Base-by-base conservation (phyloP, 2,113 vertebrate species). In the Pterocles gutturalis region DNA sequence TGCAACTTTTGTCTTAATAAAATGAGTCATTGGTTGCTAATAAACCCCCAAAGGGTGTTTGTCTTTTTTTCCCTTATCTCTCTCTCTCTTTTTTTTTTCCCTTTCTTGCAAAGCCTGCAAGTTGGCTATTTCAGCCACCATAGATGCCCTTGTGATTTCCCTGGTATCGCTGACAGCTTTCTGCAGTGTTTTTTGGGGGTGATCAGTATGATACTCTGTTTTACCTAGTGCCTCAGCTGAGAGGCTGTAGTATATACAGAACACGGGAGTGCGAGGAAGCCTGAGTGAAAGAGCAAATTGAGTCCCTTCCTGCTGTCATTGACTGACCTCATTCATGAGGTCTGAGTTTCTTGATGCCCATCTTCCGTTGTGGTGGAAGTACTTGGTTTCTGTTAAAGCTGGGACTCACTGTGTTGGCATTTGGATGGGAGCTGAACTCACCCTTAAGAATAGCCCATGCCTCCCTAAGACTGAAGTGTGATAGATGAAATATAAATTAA, bases 251-350 rank as follows among this genome's bases (percentile, higher is more conserved):
- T 6, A 11, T 4, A 1, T 3, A 11, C 3, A 53, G 53, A 29
- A 3, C 55, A 58, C 7, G 24, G 20, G 31, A 57, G 31, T 11
- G 29, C 0, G 2, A 64, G 33, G 54, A 80, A 57, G 11, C 11
- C 46, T 81, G 70, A 21, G 9, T 64, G 69, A 45, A 28, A 54
- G 53, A 20, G 20, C 28, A 71, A 51, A 5, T 3, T 29, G 29
- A 69, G 17, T 57, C 62, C 53, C 36, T 34, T 17, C 2, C 28
- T 87, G 38, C 13, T 38, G 0, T 29, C 26, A 17, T 6, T 1
- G 1, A 11, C 31, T 38, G 34, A 26, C 20, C 13, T 57, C 16
- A 64, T 65, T n/a, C 4, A 1, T 48, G 38, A 69, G 20, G 2
- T 51, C 48, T 82, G 49, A 25, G 49, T 48, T 66, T 38, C 11